Evolutionary conservation across 1,140 invertebrate genomes (phyloP).

Genomic region (Tetragnatha versicolor): DNA sequence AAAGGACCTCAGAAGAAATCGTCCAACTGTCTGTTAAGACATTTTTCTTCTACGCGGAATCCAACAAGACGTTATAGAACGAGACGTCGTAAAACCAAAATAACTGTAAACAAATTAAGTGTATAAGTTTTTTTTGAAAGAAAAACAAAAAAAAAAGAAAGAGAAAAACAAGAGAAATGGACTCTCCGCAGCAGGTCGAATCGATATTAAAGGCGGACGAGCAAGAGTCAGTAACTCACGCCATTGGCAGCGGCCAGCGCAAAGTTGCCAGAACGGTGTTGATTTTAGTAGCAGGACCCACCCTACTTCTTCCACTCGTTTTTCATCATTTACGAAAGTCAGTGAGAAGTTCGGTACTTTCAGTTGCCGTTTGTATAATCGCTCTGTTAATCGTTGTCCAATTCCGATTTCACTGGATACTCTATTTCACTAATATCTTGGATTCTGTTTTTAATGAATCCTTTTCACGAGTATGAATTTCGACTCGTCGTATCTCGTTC

Average conservation of each 20-base stretch:
- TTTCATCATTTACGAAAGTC: not conserved
- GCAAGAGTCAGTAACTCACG: not conserved
- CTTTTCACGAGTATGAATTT: slow-evolving; percentile 29
- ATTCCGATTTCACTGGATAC: not conserved
- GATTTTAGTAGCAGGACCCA: not conserved
- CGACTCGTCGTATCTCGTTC: not conserved
- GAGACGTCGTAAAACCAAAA: not conserved
- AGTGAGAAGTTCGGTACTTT: not conserved
- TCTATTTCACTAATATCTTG: not conserved
- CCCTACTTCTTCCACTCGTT: not conserved
- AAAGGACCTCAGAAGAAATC: no score
- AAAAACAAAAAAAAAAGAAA: not conserved
- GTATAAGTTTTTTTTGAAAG: no score
- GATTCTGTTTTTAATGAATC: no score
- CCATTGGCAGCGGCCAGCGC: not conserved
- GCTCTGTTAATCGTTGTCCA: not conserved
- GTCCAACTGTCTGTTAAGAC: no score
- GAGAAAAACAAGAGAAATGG: not conserved
- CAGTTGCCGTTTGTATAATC: not conserved
- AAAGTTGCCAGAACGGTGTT: not conserved
- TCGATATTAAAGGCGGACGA: not conserved
- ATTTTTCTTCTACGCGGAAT: no score
- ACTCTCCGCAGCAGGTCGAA: not conserved
- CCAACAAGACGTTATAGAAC: no score
- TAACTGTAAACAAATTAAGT: no score